Base-by-base conservation (phyloP, 1,140 invertebrate genomes). In the Drosophila cardini region DNA sequence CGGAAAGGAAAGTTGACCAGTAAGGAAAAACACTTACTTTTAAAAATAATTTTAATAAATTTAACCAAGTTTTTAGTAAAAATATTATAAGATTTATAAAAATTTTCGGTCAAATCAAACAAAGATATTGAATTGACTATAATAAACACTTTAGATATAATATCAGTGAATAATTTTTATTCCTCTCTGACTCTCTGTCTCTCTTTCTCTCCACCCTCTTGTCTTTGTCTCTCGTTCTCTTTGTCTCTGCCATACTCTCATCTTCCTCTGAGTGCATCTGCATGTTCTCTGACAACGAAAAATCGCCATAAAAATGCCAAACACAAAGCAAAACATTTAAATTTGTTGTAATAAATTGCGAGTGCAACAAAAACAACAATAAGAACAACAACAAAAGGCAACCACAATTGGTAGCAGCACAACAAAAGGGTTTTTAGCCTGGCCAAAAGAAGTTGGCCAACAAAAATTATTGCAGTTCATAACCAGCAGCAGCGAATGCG, bases 301-400 rank as follows among this genome's bases (percentile, higher is more conserved):
- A 79, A 68, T 52, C 62, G 56, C 45, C 68, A 84, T 79, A 89
- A 90, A 87, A 90, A 81, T 89, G 58, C 67, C 72, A 36, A 68
- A 65, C 56, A 69, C 63, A 71, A 70, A 72, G 69, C 78, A 72
- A 61, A 82, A 79, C 85, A 90, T 90, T 85, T 85, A 85, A 90
- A 90, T 90, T 84, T 85, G 78, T 78, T 85, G 85, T 80, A 90
- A 90, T 90, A 90, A 90, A 90, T 90, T 85, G 78, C 68, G 67
- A 42, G 45, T 50, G 43, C 71, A 46, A 67, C 43, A 48, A 55
- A 52, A 71, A 50, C 38, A 42, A 58, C 0, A 38, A 57, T 34
- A 42, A 58, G 0, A 38, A 50, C 26, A 21, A 38, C 36, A 58
- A 76, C 58, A 80, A 83, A 84, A 73, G 72, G 62, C 64, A 67